These are phyloP conservation scores for Discoglossus pictus DNA, from an alignment of 2,797 vertebrate genomes.

Conservation along the genomic window DNA sequence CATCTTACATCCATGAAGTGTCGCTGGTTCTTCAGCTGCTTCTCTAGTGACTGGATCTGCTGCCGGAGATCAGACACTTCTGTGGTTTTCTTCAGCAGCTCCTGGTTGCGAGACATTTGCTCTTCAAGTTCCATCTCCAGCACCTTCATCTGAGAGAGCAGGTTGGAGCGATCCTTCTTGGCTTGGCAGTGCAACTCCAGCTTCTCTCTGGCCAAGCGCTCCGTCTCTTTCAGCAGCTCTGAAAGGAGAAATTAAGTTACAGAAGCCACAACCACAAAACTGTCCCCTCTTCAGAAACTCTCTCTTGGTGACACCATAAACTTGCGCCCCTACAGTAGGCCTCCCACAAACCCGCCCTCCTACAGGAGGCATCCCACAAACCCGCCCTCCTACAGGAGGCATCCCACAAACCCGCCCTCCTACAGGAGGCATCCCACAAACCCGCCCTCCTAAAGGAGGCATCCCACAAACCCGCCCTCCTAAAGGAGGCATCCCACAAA, in stretches of 20 bases:
- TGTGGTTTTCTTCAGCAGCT: slow-evolving; percentile 70
- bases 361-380: too few species aligned
- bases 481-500: too few species aligned
- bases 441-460: too few species aligned
- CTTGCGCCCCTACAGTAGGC: too few species aligned
- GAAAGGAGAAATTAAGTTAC: not conserved
- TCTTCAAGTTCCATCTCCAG: slow-evolving; percentile 90
- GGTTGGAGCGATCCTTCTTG: slow-evolving; percentile 81
- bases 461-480: too few species aligned
- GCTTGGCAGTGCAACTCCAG: slow-evolving; percentile 86
- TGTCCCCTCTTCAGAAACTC: too few species aligned
- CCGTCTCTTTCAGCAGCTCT: slow-evolving; percentile 85
- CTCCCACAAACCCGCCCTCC: too few species aligned
- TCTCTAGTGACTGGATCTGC: slow-evolving; percentile 86
- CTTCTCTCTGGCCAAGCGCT: slow-evolving; percentile 79
- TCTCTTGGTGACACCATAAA: too few species aligned
- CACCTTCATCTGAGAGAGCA: slow-evolving; percentile 77
- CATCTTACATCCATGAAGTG: slow-evolving; percentile 91
- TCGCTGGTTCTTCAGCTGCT: slow-evolving; percentile 87
- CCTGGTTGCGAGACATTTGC: slow-evolving; percentile 75
- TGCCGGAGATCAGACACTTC: slow-evolving; percentile 81
- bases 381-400: too few species aligned
- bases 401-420: too few species aligned
- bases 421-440: too few species aligned
- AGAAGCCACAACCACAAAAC: too few species aligned